Percentiles rank a stretch among this genome's conserved stretches.
Evolutionary conservation across 1,140 invertebrate genomes (phyloP).

Genomic region (Agraylea sexmaculata): DNA sequence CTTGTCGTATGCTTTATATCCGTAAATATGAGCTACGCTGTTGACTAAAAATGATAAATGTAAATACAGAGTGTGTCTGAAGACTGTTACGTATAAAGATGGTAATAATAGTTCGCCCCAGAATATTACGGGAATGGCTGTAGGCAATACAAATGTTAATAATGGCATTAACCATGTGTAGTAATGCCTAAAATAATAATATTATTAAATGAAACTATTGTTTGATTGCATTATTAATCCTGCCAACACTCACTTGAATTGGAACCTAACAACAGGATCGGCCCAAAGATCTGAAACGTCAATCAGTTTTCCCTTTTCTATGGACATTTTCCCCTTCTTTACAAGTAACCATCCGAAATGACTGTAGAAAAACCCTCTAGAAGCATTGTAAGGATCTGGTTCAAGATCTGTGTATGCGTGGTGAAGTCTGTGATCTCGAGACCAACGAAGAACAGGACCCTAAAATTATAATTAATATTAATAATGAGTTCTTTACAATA

Average conservation of each 20-base stretch:
- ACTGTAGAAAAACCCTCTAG: slow-evolving; percentile 71
- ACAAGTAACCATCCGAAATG: slow-evolving; percentile 77
- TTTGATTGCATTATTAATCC: neutral
- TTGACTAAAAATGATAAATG: slow-evolving; percentile 70
- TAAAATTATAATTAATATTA: no score
- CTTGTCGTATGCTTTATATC: slow-evolving; percentile 63
- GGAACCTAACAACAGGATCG: slow-evolving; percentile 65
- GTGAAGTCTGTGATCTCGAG: slow-evolving; percentile 67
- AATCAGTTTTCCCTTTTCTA: slow-evolving; percentile 47
- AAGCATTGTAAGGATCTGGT: slow-evolving; percentile 72
- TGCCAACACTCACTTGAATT: slow-evolving; percentile 45
- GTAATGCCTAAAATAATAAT: slow-evolving; percentile 42
- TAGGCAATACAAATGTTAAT: slow-evolving; percentile 62
- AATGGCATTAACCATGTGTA: slow-evolving; percentile 59
- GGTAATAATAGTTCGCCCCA: slow-evolving; percentile 54
- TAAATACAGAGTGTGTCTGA: slow-evolving; percentile 53
- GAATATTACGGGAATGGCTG: slow-evolving; percentile 54
- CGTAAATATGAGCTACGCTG: slow-evolving; percentile 60
- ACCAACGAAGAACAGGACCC: slow-evolving; percentile 45
- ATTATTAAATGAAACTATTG: neutral
- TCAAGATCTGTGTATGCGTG: slow-evolving; percentile 75
- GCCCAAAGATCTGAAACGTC: slow-evolving; percentile 61
- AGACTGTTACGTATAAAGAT: slow-evolving; percentile 50
- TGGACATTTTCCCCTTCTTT: slow-evolving; percentile 65
- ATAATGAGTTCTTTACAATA: no score